Evolutionary conservation across 2,113 vertebrate species (phyloP), one percentile per base, ranked within the genome.

Genomic region (Microcebus jonahi): DNA sequence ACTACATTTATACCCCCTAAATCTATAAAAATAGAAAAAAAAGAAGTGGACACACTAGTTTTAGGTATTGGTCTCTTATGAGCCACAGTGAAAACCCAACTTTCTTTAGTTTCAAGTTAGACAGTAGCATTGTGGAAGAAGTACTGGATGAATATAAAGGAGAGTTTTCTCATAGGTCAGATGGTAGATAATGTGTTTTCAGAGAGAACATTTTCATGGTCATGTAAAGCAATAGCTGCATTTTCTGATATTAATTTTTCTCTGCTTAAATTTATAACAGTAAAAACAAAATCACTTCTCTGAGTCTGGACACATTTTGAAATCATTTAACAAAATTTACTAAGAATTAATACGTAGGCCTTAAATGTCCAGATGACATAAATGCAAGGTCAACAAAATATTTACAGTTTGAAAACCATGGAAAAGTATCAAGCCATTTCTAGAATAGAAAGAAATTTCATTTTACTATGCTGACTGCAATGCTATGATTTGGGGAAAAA

Each of bases 361-460:
- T 42, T 73, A 27, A 23, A 57, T 80, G 25, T 67, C 3, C 81
- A 50, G 9, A 68, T 55, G 11, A 45, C 63, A 15, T 36, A 59
- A 70, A 68, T 63, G 12, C 14, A 94, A 90, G 70, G 8, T 53
- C 73, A 73, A 71, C 29, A 88, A 71, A 90, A n/a, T 25, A 31
- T 45, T 80, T 81, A 36, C 3, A 42, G 23, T 53, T 91, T 77
- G 11, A 84, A 94, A 86, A 71, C 1, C 5, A 42, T 34, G 3
- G 3, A 82, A 50, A 75, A 85, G 34, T 71, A 5, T 39, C 68
- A 90, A 95, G 20, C 6, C 0, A 3, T 94, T 21, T 67, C 25
- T 45, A 85, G 50, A 97, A 48, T 6, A 48, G 0, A 71, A 97
- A 96, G 0, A 0, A 0, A 0, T 57, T 95, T 29, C 0, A 2